These are phyloP conservation scores for Ophraella communa DNA, from an alignment of 2,888 invertebrate species.

Conservation along the genomic window DNA sequence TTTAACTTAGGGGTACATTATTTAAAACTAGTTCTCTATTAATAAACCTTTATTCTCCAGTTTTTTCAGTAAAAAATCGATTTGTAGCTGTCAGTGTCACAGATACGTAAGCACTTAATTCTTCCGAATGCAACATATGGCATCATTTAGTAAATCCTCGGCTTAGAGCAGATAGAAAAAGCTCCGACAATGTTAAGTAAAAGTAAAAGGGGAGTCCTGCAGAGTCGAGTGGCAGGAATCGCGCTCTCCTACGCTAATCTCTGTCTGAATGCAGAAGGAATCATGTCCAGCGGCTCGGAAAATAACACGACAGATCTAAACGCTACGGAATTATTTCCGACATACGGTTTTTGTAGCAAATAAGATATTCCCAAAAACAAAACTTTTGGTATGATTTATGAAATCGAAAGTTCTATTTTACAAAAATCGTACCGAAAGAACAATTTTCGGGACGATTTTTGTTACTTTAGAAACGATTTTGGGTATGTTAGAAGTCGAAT, in stretches of 20 bases:
- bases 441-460: too few relatives aligned
- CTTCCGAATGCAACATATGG: conserved; percentile 35
- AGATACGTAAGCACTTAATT: conserved; percentile 22
- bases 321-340: conserved; percentile 14
- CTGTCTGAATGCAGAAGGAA: conserved; percentile 52
- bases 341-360: conserved; percentile 27
- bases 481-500: too few relatives aligned
- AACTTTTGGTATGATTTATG: too few relatives aligned
- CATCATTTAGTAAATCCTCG: conserved; percentile 34
- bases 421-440: too few relatives aligned
- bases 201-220: conserved; percentile 17
- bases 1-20: too few relatives aligned
- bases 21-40: too few relatives aligned
- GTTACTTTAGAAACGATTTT: too few relatives aligned
- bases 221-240: conserved; percentile 55
- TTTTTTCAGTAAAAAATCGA: too few relatives aligned
- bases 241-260: conserved; percentile 56
- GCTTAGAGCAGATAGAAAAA: conserved; percentile 31
- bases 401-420: too few relatives aligned
- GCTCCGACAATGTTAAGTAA: conserved; percentile 28
- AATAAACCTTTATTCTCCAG: too few relatives aligned
- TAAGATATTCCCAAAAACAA: neutral
- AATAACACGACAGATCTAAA: conserved; percentile 58
- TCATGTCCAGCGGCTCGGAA: conserved; percentile 67
- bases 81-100: neutral